Percentiles rank a stretch among this genome's conserved stretches.
Conservation (phyloP, 2,888 invertebrate genomes). For the Dynastes grantii region DNA sequence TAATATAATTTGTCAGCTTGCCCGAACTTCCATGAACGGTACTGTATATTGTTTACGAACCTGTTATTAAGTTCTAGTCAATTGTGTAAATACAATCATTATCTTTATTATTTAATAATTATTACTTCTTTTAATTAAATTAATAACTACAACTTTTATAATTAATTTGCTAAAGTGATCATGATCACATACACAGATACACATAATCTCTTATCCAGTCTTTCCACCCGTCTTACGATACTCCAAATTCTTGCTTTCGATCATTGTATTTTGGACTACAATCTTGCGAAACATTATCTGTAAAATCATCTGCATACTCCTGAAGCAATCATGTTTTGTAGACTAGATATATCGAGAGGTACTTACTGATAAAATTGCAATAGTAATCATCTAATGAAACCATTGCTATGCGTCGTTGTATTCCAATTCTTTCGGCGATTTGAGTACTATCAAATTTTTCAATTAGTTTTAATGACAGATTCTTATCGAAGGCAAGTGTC, state of each 20-base stretch:
- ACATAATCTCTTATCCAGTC: too few species aligned
- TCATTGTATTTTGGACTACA: not conserved
- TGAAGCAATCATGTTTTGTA: not conserved
- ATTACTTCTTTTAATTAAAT: too few species aligned
- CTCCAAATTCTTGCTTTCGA: not conserved
- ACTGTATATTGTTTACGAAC: too few species aligned
- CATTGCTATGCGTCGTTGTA: not conserved
- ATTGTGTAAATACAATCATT: too few species aligned
- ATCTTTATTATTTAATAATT: too few species aligned
- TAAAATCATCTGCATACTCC: not conserved
- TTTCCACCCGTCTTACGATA: too few species aligned
- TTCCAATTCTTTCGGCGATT: not conserved
- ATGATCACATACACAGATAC: too few species aligned
- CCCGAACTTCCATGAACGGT: too few species aligned
- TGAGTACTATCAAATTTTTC: conserved; percentile 7
- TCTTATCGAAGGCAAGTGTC: not conserved
- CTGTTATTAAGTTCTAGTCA: too few species aligned
- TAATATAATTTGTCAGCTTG: too few species aligned
- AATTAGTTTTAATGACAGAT: not conserved
- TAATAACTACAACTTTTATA: too few species aligned
- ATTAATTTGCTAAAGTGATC: not conserved
- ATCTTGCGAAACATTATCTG: conserved; percentile 12
- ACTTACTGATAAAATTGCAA: not conserved
- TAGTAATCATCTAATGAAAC: not conserved
- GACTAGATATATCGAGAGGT: not conserved